Conservation (phyloP, 2,888 invertebrate species). For the Rhagonycha lutea region DNA sequence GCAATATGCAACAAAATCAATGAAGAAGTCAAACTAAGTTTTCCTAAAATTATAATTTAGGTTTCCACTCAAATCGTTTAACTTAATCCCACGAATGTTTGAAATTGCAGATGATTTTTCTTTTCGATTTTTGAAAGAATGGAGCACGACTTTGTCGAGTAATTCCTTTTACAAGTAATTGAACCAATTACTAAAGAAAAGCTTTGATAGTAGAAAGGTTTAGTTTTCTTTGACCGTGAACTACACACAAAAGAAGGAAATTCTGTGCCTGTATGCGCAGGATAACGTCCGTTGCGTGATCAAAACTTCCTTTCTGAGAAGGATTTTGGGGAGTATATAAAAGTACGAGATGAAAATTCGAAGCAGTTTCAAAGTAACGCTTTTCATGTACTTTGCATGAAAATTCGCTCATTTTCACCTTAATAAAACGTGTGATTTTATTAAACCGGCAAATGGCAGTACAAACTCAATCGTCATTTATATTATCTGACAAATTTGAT, state of each 20-base stretch:
- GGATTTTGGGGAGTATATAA: slow-evolving; percentile 19
- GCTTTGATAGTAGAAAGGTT: neutral
- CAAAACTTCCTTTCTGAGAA: slow-evolving; percentile 6
- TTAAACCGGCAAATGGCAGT: slow-evolving; percentile 39
- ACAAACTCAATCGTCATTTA: slow-evolving; percentile 39
- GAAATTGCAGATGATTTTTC: neutral
- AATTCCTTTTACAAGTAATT: neutral
- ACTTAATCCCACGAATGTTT: neutral
- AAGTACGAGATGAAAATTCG: slow-evolving; percentile 17
- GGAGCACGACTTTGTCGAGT: neutral
- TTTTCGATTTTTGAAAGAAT: neutral
- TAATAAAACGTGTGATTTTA: neutral
- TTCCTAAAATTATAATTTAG: neutral
- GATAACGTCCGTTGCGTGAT: neutral
- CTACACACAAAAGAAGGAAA: slow-evolving; percentile 5
- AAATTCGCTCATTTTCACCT: neutral
- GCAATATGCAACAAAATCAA: neutral
- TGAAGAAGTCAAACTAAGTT: neutral
- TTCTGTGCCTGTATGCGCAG: slow-evolving; percentile 4
- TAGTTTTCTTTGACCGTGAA: slow-evolving; percentile 10
- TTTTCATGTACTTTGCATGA: neutral
- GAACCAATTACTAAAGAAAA: slow-evolving; percentile 1
- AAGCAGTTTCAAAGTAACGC: slow-evolving; percentile 5
- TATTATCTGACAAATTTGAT: slow-evolving; percentile 45
- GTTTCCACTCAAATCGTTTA: neutral